Evolutionary conservation across 1,140 invertebrate genomes (phyloP), one percentile per base, ranked within the genome.

Genomic region (Aphis gossypii): DNA sequence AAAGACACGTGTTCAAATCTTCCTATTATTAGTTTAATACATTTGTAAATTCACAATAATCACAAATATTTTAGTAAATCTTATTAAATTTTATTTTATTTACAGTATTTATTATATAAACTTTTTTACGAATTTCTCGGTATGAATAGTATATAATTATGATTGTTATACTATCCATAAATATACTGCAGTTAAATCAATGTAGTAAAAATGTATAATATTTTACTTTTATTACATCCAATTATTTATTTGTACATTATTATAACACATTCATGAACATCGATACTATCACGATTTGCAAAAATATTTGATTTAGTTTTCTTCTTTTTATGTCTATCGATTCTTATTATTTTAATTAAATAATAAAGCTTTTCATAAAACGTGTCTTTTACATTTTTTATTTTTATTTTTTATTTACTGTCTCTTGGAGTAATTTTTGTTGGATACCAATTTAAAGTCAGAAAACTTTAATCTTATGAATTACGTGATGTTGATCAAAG

Each of bases 401-500:
- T n/a, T n/a, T 11, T 25, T 68, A 21, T 30, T 25, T 60, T n/a
- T 76, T 76, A n/a, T 76, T 76, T n/a, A 76, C 60, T 14, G 30
- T 76, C 60, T 20, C 30, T 76, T n/a, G 60, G 4, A 76, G 60
- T 76, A 76, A 76, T 76, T 76, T 76, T 76, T 76, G 14, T 76
- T n/a, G 60, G n/a, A 76, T 76, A 21, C 60, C 14, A 76, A 76
- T 87, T 87, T 87, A 30, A 44, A 87, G 41, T 87, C 44, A 2
- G 11, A 87, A 46, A 87, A 87, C 60, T 76, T 76, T 76, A 76
- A 30, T 46, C 44, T 87, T 30, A 44, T 46, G 4, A 46, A 87
- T 7, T 87, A 87, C 44, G 44, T 87, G 84, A 87, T 87, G 44
- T 87, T 46, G 84, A 87, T 87, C 84, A 46, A n/a, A 76, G 60